phyloP scores from a whole-genome alignment of 2,888 invertebrate species.

The Boloria selene region DNA sequence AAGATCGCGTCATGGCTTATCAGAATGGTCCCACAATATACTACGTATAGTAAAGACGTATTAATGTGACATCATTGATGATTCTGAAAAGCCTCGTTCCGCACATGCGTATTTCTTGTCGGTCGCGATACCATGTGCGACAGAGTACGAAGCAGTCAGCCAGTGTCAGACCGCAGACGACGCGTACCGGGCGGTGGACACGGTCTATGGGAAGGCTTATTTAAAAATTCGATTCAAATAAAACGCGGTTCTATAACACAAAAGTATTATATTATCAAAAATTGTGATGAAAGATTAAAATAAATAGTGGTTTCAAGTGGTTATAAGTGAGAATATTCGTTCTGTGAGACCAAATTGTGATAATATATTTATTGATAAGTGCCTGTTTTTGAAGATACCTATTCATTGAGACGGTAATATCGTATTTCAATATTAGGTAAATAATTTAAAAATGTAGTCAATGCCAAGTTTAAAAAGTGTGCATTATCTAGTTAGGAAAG shows the following conservation, averaged over 20 bases:
- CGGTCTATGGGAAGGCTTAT: constrained; percentile 54
- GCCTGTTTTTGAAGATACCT: constrained; percentile 36
- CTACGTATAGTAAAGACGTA: constrained; percentile 42
- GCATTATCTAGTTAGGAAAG: constrained; percentile 14
- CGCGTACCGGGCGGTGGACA: constrained; percentile 62
- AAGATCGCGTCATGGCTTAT: constrained; percentile 23
- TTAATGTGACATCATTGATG: constrained; percentile 47
- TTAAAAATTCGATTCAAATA: constrained; percentile 19
- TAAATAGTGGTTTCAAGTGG: background rate
- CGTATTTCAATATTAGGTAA: constrained; percentile 55
- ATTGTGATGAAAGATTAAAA: background rate
- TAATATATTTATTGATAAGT: constrained; percentile 12
- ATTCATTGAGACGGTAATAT: constrained; percentile 60
- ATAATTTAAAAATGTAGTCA: constrained; percentile 50
- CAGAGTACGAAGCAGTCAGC: constrained; percentile 22
- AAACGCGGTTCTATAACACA: constrained; percentile 19
- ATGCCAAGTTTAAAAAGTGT: constrained; percentile 57
- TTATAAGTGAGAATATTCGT: constrained; percentile 4
- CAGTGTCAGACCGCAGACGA: constrained; percentile 46
- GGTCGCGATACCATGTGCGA: constrained; percentile 50
- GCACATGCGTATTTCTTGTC: constrained; percentile 74
- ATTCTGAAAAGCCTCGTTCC: constrained; percentile 64
- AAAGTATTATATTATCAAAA: constrained; percentile 9
- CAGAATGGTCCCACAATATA: constrained; percentile 9
- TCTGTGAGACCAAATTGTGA: constrained; percentile 8